Percentiles rank a stretch among this genome's conserved stretches.
These are phyloP conservation scores for Drosophila tani DNA, from an alignment of 1,140 invertebrate genomes.

Conservation along the genomic window DNA sequence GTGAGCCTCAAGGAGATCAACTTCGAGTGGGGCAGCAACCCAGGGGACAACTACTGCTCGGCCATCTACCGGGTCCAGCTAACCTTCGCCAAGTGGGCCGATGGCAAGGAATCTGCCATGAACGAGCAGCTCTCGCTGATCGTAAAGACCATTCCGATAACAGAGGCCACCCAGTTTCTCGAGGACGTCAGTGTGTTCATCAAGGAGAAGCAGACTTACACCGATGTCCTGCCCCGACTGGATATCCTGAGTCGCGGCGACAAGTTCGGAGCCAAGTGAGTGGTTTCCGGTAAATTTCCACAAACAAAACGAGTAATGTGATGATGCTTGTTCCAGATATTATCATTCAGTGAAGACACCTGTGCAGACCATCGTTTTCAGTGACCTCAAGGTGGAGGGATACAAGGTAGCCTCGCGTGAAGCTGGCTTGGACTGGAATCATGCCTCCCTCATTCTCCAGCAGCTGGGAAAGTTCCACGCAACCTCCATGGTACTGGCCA, in stretches of 20 bases:
- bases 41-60: constrained; percentile 80
- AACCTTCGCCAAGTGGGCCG: constrained; percentile 49
- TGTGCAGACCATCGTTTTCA: constrained; percentile 78
- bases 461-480: constrained; percentile 78
- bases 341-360: constrained; percentile 84
- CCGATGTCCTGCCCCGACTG: constrained; percentile 68
- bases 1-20: constrained; percentile 60
- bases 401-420: constrained; percentile 69
- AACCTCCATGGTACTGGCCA: constrained; percentile 78
- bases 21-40: constrained; percentile 79
- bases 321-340: constrained; percentile 72
- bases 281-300: not conserved
- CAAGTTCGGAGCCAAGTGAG: constrained; percentile 73
- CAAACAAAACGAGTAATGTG: not conserved
- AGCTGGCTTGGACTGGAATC: constrained; percentile 72
- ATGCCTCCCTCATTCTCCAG: constrained; percentile 65
- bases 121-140: constrained; percentile 66
- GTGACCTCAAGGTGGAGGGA: constrained; percentile 71
- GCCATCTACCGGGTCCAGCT: constrained; percentile 70
- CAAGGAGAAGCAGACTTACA: constrained; percentile 78
- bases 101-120: constrained; percentile 25
- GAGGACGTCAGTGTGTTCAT: constrained; percentile 76
- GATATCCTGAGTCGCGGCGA: constrained; percentile 61
- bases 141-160: constrained; percentile 78
- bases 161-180: constrained; percentile 65